Conservation (phyloP, 2,113 vertebrate genomes). For the Zapornia atra region DNA sequence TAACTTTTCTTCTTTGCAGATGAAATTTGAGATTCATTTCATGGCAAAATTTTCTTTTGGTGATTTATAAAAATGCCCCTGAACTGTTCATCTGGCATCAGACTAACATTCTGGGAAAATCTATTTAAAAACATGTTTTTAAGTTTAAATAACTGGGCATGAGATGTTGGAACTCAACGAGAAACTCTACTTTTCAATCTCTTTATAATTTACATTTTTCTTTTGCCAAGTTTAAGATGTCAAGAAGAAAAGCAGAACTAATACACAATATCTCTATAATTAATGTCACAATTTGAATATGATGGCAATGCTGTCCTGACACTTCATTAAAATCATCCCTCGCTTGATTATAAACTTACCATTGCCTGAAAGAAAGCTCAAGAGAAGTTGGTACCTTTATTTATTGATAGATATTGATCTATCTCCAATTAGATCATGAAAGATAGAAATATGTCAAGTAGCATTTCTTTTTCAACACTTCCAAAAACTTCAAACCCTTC, state of each 20-base stretch:
- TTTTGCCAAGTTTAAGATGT: constrained; percentile 39
- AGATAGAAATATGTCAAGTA: background rate
- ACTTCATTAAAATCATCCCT: background rate
- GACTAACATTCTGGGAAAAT: background rate
- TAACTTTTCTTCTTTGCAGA: background rate
- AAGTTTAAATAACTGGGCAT: background rate
- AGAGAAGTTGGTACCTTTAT: background rate
- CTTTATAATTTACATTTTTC: background rate
- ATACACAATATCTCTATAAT: constrained; percentile 35
- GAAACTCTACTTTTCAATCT: constrained; percentile 8
- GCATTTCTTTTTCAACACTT: background rate
- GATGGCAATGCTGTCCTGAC: constrained; percentile 13
- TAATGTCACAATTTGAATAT: constrained; percentile 13
- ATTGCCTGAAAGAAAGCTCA: background rate
- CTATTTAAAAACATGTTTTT: constrained; percentile 7
- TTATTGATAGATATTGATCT: background rate
- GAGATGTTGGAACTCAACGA: constrained; percentile 6
- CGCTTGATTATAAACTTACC: background rate
- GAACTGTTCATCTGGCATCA: background rate
- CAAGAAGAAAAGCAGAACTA: constrained; percentile 16
- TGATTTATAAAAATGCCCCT: background rate
- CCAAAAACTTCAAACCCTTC: background rate
- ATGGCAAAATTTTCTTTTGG: background rate
- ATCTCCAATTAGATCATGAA: background rate
- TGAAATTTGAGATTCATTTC: background rate